phyloP scores from a whole-genome alignment of 2,888 invertebrate species.

The Conops quadrifasciatus region DNA sequence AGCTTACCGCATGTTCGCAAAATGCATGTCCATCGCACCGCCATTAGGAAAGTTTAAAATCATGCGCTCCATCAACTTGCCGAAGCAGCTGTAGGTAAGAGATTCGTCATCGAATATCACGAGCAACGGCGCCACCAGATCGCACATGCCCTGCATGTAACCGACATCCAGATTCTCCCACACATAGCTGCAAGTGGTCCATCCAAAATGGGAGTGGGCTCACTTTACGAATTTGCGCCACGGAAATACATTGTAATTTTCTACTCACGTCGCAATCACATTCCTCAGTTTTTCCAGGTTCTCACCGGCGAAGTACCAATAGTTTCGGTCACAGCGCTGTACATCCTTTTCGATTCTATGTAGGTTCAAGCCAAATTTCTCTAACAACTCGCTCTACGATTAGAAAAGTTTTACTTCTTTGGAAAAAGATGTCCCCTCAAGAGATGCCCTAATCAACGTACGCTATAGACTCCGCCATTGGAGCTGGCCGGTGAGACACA shows the following conservation, averaged over 20 bases:
- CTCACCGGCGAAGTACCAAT: slow-evolving; percentile 88
- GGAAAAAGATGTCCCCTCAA: neutral
- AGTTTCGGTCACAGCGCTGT: slow-evolving; percentile 92
- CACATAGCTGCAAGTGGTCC: slow-evolving; percentile 78
- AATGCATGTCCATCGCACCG: slow-evolving; percentile 92
- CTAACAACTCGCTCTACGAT: slow-evolving; percentile 82
- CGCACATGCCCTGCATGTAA: slow-evolving; percentile 97
- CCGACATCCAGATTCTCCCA: slow-evolving; percentile 93
- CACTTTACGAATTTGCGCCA: neutral
- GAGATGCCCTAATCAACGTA: slow-evolving; percentile 66
- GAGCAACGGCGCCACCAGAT: slow-evolving; percentile 87
- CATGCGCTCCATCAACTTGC: slow-evolving; percentile 87
- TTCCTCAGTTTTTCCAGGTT: slow-evolving; percentile 92
- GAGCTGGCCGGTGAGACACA: slow-evolving; percentile 89
- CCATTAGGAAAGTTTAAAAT: slow-evolving; percentile 89
- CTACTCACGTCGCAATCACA: slow-evolving; percentile 92
- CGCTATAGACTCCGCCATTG: slow-evolving; percentile 89
- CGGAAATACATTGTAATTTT: neutral
- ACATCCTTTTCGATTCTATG: slow-evolving; percentile 98
- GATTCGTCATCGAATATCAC: slow-evolving; percentile 92
- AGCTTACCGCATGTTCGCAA: slow-evolving; percentile 84
- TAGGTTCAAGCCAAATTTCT: slow-evolving; percentile 85
- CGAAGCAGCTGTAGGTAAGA: slow-evolving; percentile 87
- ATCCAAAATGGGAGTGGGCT: neutral
- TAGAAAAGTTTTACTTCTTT: neutral